These are phyloP conservation scores for Heliconius hewitsoni DNA, from an alignment of 1,140 invertebrate species.

Conservation along the genomic window DNA sequence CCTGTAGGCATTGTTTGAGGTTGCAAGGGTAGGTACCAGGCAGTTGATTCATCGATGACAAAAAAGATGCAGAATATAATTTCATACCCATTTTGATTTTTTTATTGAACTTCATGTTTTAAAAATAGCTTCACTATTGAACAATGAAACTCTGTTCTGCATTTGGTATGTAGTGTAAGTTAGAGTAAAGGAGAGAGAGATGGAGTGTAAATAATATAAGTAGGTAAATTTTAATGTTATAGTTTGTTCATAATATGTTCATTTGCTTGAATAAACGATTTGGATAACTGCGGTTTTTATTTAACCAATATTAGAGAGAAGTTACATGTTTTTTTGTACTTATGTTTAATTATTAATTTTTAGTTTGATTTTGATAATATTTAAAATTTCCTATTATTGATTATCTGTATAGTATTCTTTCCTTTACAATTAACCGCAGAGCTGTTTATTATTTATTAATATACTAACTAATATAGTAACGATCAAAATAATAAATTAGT, in stretches of 20 bases:
- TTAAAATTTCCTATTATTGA: neutral
- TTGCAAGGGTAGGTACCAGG: neutral
- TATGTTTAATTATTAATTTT: neutral
- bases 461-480: too few species aligned
- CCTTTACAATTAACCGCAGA: too few species aligned
- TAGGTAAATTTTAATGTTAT: slow-evolving; percentile 81
- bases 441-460: too few species aligned
- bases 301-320: slow-evolving; percentile 30
- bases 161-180: slow-evolving; percentile 67
- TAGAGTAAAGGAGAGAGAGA: slow-evolving; percentile 73
- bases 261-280: slow-evolving; percentile 81
- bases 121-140: slow-evolving; percentile 8
- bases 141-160: slow-evolving; percentile 54
- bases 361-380: neutral
- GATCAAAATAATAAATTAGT: too few species aligned
- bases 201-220: slow-evolving; percentile 80
- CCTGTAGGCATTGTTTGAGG: neutral
- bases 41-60: slow-evolving; percentile 16
- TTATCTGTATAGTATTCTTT: too few species aligned
- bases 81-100: slow-evolving; percentile 14
- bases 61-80: slow-evolving; percentile 24
- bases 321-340: slow-evolving; percentile 3
- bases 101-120: neutral
- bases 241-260: slow-evolving; percentile 81
- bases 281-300: slow-evolving; percentile 72